Evolutionary conservation across 2,113 vertebrate genomes (phyloP).

Genomic region (Sula dactylatra): DNA sequence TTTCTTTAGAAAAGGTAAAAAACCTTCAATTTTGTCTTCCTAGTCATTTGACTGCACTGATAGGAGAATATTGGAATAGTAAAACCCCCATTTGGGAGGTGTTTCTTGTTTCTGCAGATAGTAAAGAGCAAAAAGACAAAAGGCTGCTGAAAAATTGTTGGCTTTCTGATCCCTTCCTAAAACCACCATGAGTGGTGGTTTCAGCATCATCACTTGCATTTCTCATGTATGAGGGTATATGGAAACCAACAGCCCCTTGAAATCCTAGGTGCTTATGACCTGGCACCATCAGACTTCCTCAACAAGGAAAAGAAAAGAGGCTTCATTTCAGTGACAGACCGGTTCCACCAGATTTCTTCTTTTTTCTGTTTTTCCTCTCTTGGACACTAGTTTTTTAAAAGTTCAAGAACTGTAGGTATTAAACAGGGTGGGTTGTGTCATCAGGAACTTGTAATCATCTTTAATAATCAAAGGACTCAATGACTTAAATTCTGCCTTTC

Average conservation of each 20-base stretch:
- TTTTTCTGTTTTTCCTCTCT: background rate
- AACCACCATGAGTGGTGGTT: background rate
- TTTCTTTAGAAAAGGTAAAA: background rate
- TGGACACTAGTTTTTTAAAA: background rate
- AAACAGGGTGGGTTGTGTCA: background rate
- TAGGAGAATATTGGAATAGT: background rate
- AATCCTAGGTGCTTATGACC: background rate
- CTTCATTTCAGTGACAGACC: background rate
- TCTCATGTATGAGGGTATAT: background rate
- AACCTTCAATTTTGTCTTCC: background rate
- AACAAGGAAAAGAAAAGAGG: background rate
- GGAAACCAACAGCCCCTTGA: background rate
- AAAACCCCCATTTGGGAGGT: background rate
- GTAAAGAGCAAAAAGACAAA: background rate
- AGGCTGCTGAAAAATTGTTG: background rate
- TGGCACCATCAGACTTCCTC: background rate
- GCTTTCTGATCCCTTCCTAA: background rate
- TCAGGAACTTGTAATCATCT: background rate
- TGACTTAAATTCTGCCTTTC: background rate
- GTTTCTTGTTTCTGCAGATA: background rate
- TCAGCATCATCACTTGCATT: background rate
- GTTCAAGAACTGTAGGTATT: background rate
- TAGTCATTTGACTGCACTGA: background rate
- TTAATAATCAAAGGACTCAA: background rate
- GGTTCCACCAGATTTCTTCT: background rate